Conservation (phyloP, 2,888 invertebrate genomes). For the Xylophagus ater region DNA sequence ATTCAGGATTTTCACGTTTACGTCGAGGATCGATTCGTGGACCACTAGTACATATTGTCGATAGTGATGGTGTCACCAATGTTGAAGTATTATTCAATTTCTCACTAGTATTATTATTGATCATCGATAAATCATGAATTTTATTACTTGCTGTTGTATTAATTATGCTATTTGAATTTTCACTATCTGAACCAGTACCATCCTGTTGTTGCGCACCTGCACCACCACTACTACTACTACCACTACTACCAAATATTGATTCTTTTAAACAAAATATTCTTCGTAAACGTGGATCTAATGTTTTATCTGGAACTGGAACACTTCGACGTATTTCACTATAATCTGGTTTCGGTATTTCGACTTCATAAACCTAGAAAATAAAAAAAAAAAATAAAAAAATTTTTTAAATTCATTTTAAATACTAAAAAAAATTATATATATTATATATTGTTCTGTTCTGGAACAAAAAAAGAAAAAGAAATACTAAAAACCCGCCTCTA, state of each 20-base stretch:
- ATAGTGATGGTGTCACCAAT: constrained; percentile 5
- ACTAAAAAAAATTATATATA: constrained; percentile 12
- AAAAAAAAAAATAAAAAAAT: constrained; percentile 6
- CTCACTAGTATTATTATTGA: no score
- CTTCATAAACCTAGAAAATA: constrained; percentile 27
- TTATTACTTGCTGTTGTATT: no score
- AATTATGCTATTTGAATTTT: not conserved
- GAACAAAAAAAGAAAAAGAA: no score
- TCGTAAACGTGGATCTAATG: constrained; percentile 61
- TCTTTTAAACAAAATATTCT: constrained; percentile 56
- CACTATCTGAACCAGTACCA: constrained; percentile 19
- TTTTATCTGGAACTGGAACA: constrained; percentile 54
- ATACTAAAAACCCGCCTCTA: no score
- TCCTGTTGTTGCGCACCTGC: constrained; percentile 17
- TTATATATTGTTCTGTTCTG: no score
- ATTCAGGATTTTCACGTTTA: constrained; percentile 15
- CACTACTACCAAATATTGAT: constrained; percentile 20
- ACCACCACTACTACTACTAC: not conserved
- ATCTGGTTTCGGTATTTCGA: constrained; percentile 62
- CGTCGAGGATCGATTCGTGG: constrained; percentile 35
- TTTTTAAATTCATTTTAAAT: not conserved
- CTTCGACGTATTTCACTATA: constrained; percentile 62
- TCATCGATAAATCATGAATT: no score
- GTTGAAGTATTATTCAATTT: no score
- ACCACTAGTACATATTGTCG: constrained; percentile 13